Evolutionary conservation across 2,113 vertebrate genomes (phyloP), one percentile per base, ranked within the genome.

Genomic region (Argyrosomus japonicus): DNA sequence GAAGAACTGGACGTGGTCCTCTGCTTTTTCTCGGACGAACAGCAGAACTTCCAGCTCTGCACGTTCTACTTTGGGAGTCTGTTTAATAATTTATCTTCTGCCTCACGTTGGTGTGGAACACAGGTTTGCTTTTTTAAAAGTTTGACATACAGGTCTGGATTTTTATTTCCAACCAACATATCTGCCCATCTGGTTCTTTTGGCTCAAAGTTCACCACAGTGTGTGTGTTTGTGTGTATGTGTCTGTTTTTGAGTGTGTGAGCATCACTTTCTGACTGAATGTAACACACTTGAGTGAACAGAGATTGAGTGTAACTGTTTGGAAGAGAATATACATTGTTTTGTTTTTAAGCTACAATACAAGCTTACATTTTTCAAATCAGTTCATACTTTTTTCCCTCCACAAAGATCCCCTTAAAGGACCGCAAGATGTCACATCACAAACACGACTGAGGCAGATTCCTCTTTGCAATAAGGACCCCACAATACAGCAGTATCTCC

Each of bases 71-170:
- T 84, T 81, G 48, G 75, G 86, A 86, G 63, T 81, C 51, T 2
- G 29, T 82, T 94, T n/a, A 90, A 92, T 92, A 69, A 94, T 93
- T 93, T 71, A 93, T 76, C 70, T 48, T 51, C 32, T 83, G 47
- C 40, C 58, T 75, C 68, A 67, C 80, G 73, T 80, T 79, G 19
- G 58, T 81, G 53, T 53, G 60, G 70, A 74, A 82, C 75, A 64
- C 56, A 88, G 88, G 75, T 92, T 93, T 89, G 77, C 45, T 62
- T 80, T 77, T 82, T 72, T 53, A 40, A 91, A 92, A 84, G 75
- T 90, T 93, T 70, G 9, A 67, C 13, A 43, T 25, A 25, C 27
- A 47, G n/a, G 50, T 81, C 67, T 76, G 56, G 36, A 60, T 68
- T 77, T 86, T 54, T 64, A 15, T 76, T 75, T 83, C 19, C 50